Base-by-base conservation (phyloP, 1,140 invertebrate genomes). In the Spodoptera litura region DNA sequence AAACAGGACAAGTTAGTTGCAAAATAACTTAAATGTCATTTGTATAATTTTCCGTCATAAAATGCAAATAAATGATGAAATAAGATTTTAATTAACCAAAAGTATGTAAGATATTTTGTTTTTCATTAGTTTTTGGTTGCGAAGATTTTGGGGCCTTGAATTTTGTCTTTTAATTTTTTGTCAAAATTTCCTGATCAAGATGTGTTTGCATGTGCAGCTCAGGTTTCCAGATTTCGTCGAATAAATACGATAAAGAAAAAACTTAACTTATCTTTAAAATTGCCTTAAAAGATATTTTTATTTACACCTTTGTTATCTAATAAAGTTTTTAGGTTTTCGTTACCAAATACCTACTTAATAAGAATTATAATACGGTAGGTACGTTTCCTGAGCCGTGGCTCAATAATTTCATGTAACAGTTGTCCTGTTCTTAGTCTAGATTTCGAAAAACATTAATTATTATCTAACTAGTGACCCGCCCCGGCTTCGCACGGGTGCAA, bases 21-120 rank as follows among this genome's bases (percentile, higher is more conserved):
- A 11, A 52, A 44, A 68, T 31, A 51, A 20, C 11, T 13, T 68
- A 68, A 68, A 68, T 68, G 64, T 68, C 64, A 68, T 68, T 27
- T 68, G 64, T 68, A 68, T 68, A 68, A 52, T 51, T 52, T 68
- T 64, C 61, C 12, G 64, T 52, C 20, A 52, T 68, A 68, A 68
- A 52, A 68, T 68, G 64, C 44, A 52, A 52, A 68, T 51, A 68
- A 68, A 52, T 64, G 61, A 11, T 64, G 35, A 64, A 64, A 44
- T 44, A 44, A n/a, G 13, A 44, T 44, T 44, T 64, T 44, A 64
- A 64, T 64, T 64, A 64, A 5, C 35, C 12, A 44, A 64, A 64
- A 15, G 35, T 64, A 64, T 44, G 31, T 62, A n/a, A 62, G 35
- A 25, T 38, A 62, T 62, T 38, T 62, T n/a, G 15, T 27, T 44